Percentiles rank a stretch among this genome's conserved stretches.
Evolutionary conservation across 2,888 invertebrate species (phyloP).

Genomic region (Atrina japonica): DNA sequence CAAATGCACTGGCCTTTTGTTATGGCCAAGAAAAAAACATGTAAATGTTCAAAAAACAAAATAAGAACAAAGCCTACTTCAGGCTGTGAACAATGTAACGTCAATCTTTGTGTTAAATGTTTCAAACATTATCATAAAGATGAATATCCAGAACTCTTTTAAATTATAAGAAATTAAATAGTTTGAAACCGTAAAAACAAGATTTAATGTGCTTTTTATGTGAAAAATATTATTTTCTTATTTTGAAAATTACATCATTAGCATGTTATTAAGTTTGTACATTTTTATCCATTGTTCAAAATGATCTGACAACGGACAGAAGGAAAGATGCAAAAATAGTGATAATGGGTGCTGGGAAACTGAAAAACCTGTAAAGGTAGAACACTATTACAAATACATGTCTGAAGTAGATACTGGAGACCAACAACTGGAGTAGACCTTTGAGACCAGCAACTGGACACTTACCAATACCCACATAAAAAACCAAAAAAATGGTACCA

Average conservation of each 20-base stretch:
- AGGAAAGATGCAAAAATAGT: neutral
- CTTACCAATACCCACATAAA: neutral
- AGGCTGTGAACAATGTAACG: constrained; percentile 18
- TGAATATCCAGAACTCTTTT: neutral
- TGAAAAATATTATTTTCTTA: too few relatives aligned
- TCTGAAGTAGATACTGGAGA: neutral
- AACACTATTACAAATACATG: neutral
- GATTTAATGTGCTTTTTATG: too few relatives aligned
- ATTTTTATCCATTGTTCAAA: neutral
- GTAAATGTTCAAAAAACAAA: constrained; percentile 9
- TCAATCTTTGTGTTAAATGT: constrained; percentile 16
- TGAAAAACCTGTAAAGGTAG: constrained; percentile 1
- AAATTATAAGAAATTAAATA: too few relatives aligned
- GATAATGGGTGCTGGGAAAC: neutral
- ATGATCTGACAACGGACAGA: neutral
- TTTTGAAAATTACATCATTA: too few relatives aligned
- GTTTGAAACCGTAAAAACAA: too few relatives aligned
- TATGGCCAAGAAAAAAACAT: neutral
- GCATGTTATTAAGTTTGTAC: too few relatives aligned
- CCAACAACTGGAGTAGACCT: constrained; percentile 5
- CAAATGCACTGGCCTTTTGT: constrained; percentile 3
- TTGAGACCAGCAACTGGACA: neutral
- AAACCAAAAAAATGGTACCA: constrained; percentile 5
- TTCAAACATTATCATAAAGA: neutral
- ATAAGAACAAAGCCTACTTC: neutral